Conservation (phyloP, 2,888 invertebrate genomes). For the Chrysomela aeneicollis region DNA sequence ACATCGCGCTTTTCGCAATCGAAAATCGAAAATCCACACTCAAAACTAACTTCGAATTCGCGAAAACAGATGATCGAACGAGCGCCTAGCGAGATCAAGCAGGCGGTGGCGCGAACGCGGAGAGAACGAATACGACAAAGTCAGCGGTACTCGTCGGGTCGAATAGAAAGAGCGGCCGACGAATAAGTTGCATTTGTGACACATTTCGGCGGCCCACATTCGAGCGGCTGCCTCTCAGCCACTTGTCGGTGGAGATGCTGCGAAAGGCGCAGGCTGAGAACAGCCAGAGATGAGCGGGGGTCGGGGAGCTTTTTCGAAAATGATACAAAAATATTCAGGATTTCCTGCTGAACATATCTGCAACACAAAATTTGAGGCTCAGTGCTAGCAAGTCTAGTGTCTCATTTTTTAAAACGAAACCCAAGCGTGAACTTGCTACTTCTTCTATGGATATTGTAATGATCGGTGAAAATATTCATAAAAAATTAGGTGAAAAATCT, state of each 20-base stretch:
- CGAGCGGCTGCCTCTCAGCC: constrained; percentile 15
- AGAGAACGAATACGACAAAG: constrained; percentile 31
- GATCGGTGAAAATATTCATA: too few species aligned
- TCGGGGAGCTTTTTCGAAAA: too few species aligned
- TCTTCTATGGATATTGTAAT: too few species aligned
- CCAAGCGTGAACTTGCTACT: too few species aligned
- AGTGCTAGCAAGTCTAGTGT: too few species aligned
- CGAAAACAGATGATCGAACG: background rate
- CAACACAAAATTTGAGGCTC: too few species aligned
- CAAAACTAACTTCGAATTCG: background rate
- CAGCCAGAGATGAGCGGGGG: constrained; percentile 14
- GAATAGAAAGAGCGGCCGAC: constrained; percentile 16
- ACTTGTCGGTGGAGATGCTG: background rate
- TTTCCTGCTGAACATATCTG: too few species aligned
- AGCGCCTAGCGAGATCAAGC: constrained; percentile 32
- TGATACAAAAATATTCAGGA: too few species aligned
- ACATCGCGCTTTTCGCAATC: too few species aligned
- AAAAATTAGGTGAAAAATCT: too few species aligned
- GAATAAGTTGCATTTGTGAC: constrained; percentile 42
- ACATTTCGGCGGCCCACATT: constrained; percentile 49
- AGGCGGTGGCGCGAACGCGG: constrained; percentile 24
- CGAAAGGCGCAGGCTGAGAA: constrained; percentile 7
- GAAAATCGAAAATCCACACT: background rate
- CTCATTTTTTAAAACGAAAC: too few species aligned
- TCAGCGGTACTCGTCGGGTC: constrained; percentile 27